A percentile compares a stretch with the other conserved stretches of the same genome.
Conservation (phyloP, 2,113 vertebrate species). For the Lepidothrix coronata region DNA sequence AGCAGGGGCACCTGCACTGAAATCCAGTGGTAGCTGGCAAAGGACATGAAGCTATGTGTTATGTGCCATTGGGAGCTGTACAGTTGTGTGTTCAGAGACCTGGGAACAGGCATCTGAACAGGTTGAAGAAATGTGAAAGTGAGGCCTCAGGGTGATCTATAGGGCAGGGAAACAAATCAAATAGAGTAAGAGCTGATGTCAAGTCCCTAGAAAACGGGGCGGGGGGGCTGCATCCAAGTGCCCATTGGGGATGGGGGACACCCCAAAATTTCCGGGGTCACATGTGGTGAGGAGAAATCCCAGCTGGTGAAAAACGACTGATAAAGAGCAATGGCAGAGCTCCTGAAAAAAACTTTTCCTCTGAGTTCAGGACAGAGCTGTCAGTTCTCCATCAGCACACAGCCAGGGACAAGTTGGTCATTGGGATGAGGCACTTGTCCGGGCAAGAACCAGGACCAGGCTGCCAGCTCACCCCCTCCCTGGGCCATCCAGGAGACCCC, state of each 20-base stretch:
- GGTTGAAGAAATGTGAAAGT: neutral
- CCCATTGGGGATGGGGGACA: neutral
- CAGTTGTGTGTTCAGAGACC: neutral
- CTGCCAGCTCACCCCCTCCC: neutral
- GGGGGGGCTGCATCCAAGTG: accelerated
- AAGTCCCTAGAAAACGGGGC: neutral
- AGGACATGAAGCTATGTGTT: accelerated
- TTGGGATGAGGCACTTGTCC: neutral
- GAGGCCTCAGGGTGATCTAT: neutral
- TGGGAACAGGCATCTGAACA: accelerated
- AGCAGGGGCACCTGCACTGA: neutral
- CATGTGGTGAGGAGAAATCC: accelerated
- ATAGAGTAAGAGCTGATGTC: neutral
- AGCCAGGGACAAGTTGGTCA: neutral
- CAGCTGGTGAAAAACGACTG: neutral
- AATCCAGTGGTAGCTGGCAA: neutral
- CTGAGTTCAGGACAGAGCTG: neutral
- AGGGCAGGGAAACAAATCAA: neutral
- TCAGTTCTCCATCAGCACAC: accelerated
- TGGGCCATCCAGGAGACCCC: neutral
- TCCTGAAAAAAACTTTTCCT: neutral
- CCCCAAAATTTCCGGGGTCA: neutral
- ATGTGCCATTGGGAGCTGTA: neutral
- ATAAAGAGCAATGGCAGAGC: neutral
- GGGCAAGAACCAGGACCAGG: neutral